Conservation (phyloP, 2,888 invertebrate genomes). For the Hydrotaea cyrtoneurina region DNA sequence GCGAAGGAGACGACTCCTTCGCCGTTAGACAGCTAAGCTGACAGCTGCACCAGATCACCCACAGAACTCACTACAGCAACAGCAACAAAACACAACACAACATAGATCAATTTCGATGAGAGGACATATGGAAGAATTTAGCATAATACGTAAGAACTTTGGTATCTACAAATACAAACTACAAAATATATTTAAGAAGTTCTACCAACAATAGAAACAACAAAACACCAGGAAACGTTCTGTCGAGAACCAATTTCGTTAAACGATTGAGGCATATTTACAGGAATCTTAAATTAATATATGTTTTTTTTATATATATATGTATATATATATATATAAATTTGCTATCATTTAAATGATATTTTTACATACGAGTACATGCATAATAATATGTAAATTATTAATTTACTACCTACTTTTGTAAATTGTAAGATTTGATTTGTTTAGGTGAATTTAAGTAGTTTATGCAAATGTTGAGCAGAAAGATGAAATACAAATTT, state of each 20-base stretch:
- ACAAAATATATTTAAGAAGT: slow-evolving; percentile 15
- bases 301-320: background rate
- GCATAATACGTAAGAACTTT: slow-evolving; percentile 63
- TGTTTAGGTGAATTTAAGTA: slow-evolving; percentile 35
- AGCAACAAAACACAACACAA: background rate
- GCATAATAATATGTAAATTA: slow-evolving; percentile 13
- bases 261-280: slow-evolving; percentile 36
- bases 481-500: too few species aligned
- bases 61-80: background rate
- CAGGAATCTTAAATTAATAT: slow-evolving; percentile 25
- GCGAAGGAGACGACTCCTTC: slow-evolving; percentile 81
- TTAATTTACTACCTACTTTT: slow-evolving; percentile 25
- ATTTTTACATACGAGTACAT: background rate
- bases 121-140: slow-evolving; percentile 37
- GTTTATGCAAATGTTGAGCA: background rate
- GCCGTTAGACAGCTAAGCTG: slow-evolving; percentile 75
- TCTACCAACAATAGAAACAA: slow-evolving; percentile 7
- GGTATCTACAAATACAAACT: slow-evolving; percentile 28
- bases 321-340: too few species aligned
- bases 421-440: slow-evolving; percentile 48
- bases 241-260: slow-evolving; percentile 28
- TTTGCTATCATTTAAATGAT: background rate
- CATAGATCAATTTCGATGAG: slow-evolving; percentile 53
- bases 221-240: slow-evolving; percentile 15
- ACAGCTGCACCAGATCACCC: background rate